A percentile compares a stretch with the other conserved stretches of the same genome.
phyloP scores from a whole-genome alignment of 92 coral and sea anemone genomes.

The Parazoanthus darwini region DNA sequence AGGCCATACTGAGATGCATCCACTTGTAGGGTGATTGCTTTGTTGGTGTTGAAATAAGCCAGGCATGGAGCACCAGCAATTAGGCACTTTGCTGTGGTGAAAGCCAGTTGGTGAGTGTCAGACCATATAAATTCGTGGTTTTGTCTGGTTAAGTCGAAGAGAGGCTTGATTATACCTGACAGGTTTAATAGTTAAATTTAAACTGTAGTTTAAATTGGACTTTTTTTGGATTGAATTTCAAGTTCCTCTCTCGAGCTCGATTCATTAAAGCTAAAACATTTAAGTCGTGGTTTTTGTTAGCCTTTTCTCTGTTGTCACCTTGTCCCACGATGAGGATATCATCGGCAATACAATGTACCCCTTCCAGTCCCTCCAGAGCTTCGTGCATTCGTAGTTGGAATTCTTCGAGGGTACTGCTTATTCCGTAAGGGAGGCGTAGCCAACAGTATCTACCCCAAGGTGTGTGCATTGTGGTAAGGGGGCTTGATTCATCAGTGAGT shows the following conservation, averaged over 20 bases:
- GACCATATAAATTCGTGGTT: constrained; percentile 42
- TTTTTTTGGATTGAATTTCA: constrained; percentile 48
- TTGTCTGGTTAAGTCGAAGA: constrained; percentile 37
- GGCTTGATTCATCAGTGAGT: constrained; percentile 45
- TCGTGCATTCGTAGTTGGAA: constrained; percentile 43
- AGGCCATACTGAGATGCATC: too few relatives aligned
- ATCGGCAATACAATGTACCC: constrained; percentile 48
- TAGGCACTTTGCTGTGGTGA: constrained; percentile 39
- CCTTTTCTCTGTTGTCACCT: constrained; percentile 48
- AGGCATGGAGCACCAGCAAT: constrained; percentile 42
- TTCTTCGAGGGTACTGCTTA: constrained; percentile 44
- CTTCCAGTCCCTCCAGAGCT: constrained; percentile 51
- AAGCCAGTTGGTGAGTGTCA: constrained; percentile 40
- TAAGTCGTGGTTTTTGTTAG: constrained; percentile 48
- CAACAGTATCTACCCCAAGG: constrained; percentile 45
- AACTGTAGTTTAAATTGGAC: constrained; percentile 36
- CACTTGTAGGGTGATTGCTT: constrained; percentile 37
- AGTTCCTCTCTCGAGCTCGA: constrained; percentile 45
- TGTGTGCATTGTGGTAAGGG: constrained; percentile 46
- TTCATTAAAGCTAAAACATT: constrained; percentile 42
- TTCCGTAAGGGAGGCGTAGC: constrained; percentile 50
- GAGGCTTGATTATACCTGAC: constrained; percentile 46
- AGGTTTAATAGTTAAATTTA: too few relatives aligned
- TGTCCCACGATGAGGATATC: constrained; percentile 50
- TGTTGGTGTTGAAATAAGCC: constrained; percentile 41